These are phyloP conservation scores for Agapornis roseicollis DNA, from an alignment of 2,113 vertebrate species.

Conservation along the genomic window DNA sequence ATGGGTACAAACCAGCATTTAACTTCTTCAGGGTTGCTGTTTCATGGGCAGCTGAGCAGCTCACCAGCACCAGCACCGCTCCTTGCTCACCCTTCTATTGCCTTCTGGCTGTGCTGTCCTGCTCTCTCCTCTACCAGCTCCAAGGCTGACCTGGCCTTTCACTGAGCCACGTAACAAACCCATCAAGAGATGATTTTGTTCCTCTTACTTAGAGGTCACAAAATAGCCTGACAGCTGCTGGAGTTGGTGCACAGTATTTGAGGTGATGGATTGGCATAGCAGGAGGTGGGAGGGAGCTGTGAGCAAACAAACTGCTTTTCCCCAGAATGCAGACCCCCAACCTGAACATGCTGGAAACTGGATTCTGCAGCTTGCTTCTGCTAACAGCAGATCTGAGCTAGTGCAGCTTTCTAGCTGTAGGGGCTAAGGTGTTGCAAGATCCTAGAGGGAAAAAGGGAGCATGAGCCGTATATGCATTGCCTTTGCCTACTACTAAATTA, in stretches of 20 bases:
- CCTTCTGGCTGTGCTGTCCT: not conserved
- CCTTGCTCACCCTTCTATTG: not conserved
- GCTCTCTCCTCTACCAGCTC: not conserved
- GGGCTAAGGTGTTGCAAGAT: not conserved
- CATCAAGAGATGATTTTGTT: not conserved
- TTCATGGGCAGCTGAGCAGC: not conserved
- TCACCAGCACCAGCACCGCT: not conserved
- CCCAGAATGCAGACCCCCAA: not conserved
- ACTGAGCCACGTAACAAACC: not conserved
- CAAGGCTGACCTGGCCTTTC: not conserved
- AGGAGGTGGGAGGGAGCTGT: not conserved
- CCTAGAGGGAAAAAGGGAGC: not conserved
- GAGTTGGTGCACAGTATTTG: not conserved
- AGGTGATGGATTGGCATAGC: not conserved
- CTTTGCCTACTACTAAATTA: not conserved
- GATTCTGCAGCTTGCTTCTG: not conserved
- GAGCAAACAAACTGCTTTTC: not conserved
- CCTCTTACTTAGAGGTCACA: not conserved
- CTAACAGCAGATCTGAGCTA: not conserved
- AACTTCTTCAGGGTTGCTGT: not conserved
- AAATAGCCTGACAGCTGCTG: not conserved
- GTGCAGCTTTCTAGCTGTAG: not conserved
- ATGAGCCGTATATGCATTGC: not conserved
- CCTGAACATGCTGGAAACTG: fast-evolving
- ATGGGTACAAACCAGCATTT: not conserved